phyloP scores from a whole-genome alignment of 2,888 invertebrate genomes.

The Andrena bicolor region DNA sequence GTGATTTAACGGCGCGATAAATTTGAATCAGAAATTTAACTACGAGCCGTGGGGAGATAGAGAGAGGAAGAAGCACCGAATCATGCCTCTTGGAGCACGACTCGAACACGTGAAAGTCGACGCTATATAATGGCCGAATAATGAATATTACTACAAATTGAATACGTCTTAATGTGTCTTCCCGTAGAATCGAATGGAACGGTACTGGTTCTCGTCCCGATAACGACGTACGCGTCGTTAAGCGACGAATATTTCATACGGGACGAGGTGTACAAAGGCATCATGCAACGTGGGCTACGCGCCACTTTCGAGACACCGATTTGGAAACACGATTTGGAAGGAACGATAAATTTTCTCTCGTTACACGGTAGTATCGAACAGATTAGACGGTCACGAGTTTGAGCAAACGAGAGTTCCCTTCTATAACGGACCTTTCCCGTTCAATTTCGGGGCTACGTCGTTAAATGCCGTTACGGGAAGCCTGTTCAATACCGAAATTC shows the following conservation, averaged over 20 bases:
- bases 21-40: slow-evolving; percentile 20
- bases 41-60: background rate
- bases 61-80: slow-evolving; percentile 4
- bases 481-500: slow-evolving; percentile 55
- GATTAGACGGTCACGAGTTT: slow-evolving; percentile 55
- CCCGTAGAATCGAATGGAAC: background rate
- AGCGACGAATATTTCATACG: slow-evolving; percentile 42
- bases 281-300: slow-evolving; percentile 13
- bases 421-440: slow-evolving; percentile 59
- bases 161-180: slow-evolving; percentile 40
- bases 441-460: slow-evolving; percentile 51
- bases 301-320: slow-evolving; percentile 45
- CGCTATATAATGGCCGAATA: slow-evolving; percentile 26
- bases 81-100: background rate
- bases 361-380: slow-evolving; percentile 29
- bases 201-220: no score
- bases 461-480: slow-evolving; percentile 59
- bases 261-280: slow-evolving; percentile 5
- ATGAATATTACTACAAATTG: slow-evolving; percentile 53
- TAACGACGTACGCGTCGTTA: slow-evolving; percentile 46
- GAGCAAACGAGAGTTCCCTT: slow-evolving; percentile 51
- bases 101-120: slow-evolving; percentile 36
- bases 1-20: slow-evolving; percentile 9
- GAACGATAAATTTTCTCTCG: slow-evolving; percentile 49
- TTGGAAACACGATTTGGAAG: slow-evolving; percentile 45